A percentile compares a stretch with the other conserved stretches of the same genome.
Conservation (phyloP, 2,888 invertebrate genomes). For the Erynnis tages region DNA sequence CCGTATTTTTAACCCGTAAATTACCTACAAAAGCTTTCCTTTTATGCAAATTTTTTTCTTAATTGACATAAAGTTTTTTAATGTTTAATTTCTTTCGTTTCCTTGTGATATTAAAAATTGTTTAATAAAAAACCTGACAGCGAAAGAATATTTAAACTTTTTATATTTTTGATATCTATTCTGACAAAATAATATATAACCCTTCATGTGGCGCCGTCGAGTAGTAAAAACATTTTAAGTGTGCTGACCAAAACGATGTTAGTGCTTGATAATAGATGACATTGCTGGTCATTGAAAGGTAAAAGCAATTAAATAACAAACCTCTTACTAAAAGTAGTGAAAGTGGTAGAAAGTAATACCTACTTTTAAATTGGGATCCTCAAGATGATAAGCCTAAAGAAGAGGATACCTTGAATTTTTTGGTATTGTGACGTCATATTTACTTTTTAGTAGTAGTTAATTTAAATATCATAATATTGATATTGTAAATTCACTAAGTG, state of each 20-base stretch:
- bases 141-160: too few relatives aligned
- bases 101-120: too few relatives aligned
- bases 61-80: slow-evolving; percentile 35
- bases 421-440: too few relatives aligned
- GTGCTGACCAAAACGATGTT: too few relatives aligned
- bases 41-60: slow-evolving; percentile 50
- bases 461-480: too few relatives aligned
- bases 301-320: slow-evolving; percentile 15
- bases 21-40: slow-evolving; percentile 51
- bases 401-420: slow-evolving; percentile 1
- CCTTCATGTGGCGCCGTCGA: too few relatives aligned
- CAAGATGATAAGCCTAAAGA: slow-evolving; percentile 5
- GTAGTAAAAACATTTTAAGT: too few relatives aligned
- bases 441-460: too few relatives aligned
- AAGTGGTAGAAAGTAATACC: slow-evolving; percentile 45
- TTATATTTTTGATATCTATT: too few relatives aligned
- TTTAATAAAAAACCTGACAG: too few relatives aligned
- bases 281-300: slow-evolving; percentile 8
- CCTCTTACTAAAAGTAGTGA: slow-evolving; percentile 37
- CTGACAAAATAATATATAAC: too few relatives aligned
- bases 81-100: slow-evolving; percentile 4
- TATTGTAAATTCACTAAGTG: too few relatives aligned
- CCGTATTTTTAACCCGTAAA: slow-evolving; percentile 44
- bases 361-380: slow-evolving; percentile 30
- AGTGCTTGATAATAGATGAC: background rate